Evolutionary conservation across 2,113 vertebrate species (phyloP).

Genomic region (Ceuthmochares aereus): DNA sequence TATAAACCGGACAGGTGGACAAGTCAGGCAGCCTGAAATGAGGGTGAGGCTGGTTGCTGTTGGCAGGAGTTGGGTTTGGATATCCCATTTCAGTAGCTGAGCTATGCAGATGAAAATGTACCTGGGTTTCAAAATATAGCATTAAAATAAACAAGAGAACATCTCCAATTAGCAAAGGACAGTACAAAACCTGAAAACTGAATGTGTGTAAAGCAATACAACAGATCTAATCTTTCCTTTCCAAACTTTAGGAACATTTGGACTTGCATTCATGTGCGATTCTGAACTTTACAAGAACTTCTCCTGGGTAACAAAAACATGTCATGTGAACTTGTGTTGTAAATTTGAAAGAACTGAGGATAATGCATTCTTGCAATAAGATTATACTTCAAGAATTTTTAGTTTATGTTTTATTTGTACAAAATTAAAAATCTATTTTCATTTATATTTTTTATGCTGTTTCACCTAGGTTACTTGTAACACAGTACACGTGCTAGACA

Average conservation of each 20-base stretch:
- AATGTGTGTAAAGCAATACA: background rate
- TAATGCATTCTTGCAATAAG: background rate
- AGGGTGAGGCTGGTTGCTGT: background rate
- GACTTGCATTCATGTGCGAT: background rate
- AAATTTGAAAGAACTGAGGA: background rate
- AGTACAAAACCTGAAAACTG: background rate
- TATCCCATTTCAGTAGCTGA: background rate
- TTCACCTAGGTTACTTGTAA: background rate
- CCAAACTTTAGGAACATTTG: background rate
- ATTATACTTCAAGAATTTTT: background rate
- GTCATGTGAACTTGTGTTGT: background rate
- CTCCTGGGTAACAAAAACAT: background rate
- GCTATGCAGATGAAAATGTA: background rate
- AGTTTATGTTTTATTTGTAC: background rate
- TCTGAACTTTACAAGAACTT: background rate
- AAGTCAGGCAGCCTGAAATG: background rate
- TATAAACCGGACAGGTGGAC: background rate
- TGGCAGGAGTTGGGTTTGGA: background rate
- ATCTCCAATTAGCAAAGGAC: background rate
- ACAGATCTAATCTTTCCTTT: background rate
- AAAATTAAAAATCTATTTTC: background rate
- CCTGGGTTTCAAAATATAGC: background rate
- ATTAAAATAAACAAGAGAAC: background rate
- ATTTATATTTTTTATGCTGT: background rate
- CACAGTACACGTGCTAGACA: background rate